A percentile compares a stretch with the other conserved stretches of the same genome.
These are phyloP conservation scores for Datnioides undecimradiatus DNA, from an alignment of 2,113 vertebrate genomes.

Conservation along the genomic window DNA sequence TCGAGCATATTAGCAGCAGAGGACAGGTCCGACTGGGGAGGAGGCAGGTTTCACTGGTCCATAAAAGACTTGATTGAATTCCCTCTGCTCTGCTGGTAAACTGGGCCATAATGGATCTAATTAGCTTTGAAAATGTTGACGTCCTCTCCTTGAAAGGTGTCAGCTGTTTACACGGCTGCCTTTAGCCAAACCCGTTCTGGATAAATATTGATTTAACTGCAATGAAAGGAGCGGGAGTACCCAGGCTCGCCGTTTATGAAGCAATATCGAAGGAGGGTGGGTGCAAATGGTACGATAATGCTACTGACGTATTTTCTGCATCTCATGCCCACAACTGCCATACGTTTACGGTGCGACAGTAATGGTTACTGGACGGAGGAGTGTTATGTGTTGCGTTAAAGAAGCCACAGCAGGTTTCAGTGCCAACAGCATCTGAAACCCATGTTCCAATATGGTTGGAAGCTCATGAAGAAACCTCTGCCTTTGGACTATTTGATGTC, in stretches of 20 bases:
- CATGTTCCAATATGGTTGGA: neutral
- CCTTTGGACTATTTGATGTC: neutral
- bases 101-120: conserved; percentile 37
- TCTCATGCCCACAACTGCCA: neutral
- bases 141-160: conserved; percentile 11
- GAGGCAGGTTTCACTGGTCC: conserved; percentile 23
- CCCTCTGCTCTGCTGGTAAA: conserved; percentile 31
- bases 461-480: neutral
- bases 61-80: conserved; percentile 30
- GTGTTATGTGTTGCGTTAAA: neutral
- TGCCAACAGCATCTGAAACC: neutral
- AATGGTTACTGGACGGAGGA: neutral
- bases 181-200: conserved; percentile 24
- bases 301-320: neutral
- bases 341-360: neutral
- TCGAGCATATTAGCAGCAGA: neutral
- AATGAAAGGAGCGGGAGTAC: neutral
- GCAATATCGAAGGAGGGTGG: neutral
- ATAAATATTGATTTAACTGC: conserved; percentile 31
- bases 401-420: neutral
- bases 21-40: neutral
- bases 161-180: conserved; percentile 28
- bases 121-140: conserved; percentile 46
- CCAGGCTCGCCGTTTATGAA: neutral
- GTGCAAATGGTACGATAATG: neutral